Conservation (phyloP, 2,113 vertebrate genomes). For the Thunnus maccoyii region DNA sequence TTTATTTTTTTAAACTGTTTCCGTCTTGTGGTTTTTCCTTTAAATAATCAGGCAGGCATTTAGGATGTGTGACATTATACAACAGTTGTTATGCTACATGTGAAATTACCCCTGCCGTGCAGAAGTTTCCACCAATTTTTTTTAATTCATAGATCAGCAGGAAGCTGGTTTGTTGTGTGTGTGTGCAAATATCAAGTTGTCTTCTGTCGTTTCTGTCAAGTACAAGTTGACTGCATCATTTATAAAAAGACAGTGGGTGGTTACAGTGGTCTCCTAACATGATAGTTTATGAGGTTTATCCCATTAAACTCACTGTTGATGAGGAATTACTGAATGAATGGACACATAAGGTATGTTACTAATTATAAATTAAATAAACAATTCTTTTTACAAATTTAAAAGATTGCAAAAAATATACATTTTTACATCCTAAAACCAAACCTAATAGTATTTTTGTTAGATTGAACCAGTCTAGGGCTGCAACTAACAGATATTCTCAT, state of each 20-base stretch:
- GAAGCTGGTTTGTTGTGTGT: not conserved
- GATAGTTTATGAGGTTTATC: not conserved
- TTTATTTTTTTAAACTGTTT: not conserved
- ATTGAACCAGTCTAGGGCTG: not conserved
- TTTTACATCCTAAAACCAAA: not conserved
- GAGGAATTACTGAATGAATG: not conserved
- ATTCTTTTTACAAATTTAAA: too few species aligned
- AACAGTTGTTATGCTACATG: not conserved
- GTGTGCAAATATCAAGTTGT: not conserved
- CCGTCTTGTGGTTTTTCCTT: slow-evolving; percentile 1
- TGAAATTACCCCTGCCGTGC: not conserved
- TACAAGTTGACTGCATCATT: not conserved
- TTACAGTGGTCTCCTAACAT: not conserved
- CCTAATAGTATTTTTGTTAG: not conserved
- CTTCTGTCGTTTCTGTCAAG: not conserved
- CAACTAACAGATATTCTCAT: too few species aligned
- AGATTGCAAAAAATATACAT: too few species aligned
- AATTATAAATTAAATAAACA: too few species aligned
- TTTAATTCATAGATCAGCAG: not conserved
- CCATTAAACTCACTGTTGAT: slow-evolving; percentile 4
- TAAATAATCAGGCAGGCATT: not conserved
- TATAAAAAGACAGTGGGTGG: not conserved
- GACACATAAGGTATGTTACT: not conserved
- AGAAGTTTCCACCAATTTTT: not conserved
- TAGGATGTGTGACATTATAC: not conserved